Evolutionary conservation across 1,140 invertebrate genomes (phyloP).

Genomic region (Halyomorpha halys): DNA sequence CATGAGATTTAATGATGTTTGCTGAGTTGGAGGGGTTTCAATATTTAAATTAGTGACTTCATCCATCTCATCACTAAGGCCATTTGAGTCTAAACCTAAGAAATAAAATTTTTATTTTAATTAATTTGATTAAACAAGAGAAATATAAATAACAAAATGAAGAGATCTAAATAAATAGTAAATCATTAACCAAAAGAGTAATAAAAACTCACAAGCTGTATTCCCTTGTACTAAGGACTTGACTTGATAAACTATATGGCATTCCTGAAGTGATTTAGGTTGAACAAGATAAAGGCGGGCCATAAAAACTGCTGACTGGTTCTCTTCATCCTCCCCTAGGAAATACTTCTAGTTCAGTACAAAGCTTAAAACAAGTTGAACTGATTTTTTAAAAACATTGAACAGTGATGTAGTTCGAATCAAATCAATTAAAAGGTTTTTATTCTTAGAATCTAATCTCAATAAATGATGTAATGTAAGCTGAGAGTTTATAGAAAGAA

Average conservation of each 20-base stretch:
- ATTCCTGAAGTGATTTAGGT: slow-evolving; percentile 78
- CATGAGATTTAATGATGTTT: slow-evolving; percentile 50
- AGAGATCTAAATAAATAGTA: too few relatives aligned
- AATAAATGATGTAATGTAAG: too few relatives aligned
- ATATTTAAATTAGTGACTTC: neutral
- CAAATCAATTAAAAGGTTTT: too few relatives aligned
- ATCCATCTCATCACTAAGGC: neutral
- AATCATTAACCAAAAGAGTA: neutral
- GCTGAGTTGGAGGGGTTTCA: neutral
- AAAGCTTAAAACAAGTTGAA: slow-evolving; percentile 1
- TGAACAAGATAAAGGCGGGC: slow-evolving; percentile 75
- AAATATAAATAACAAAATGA: neutral
- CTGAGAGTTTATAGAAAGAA: too few relatives aligned
- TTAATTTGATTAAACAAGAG: neutral
- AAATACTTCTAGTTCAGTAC: too few relatives aligned
- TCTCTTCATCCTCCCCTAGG: slow-evolving; percentile 34
- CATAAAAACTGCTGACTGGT: slow-evolving; percentile 40
- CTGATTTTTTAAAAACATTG: too few relatives aligned
- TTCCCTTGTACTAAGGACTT: slow-evolving; percentile 25
- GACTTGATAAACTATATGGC: slow-evolving; percentile 64
- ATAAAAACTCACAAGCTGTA: neutral
- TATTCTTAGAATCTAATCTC: too few relatives aligned
- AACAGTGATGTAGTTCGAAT: too few relatives aligned
- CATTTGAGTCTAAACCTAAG: slow-evolving; percentile 3
- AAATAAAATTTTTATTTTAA: neutral